Base-by-base conservation (phyloP, 2,113 vertebrate genomes). In the Pachycephala philippinensis region DNA sequence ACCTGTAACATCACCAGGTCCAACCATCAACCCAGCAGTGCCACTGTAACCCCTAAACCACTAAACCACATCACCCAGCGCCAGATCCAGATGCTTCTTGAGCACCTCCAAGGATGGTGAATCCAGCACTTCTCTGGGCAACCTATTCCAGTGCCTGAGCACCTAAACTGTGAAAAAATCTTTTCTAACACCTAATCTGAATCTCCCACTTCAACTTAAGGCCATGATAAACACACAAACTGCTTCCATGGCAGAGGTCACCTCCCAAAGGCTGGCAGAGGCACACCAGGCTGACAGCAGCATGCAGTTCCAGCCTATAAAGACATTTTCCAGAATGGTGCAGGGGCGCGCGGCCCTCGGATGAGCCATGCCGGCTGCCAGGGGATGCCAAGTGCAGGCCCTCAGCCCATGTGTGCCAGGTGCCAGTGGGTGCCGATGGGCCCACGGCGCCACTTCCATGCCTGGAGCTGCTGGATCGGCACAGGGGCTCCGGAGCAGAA, bases 401-500 rank as follows among this genome's bases (percentile, higher is more conserved):
- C 56, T 44, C 1, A 0, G 45, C 37, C 37, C 18, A 22, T 3
- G 2, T 27, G 40, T 33, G 40, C 49, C 33, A 5, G 28, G 40
- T n/a, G 40, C 49, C 59, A 47, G 28, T 3, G 1, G 7, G 22
- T 23, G 23, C n/a, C 6, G 0, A 76, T 52, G 44, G 70, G 11
- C 70, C 60, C 77, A 40, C 11, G 27, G 80, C 56, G 11, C 83
- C 45, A 8, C 49, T 92, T 92, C 79, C 26, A 11, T 31, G 75
- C 83, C 83, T 39, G 44, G 76, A 72, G 78, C 94, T 89, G 71
- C 94, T 63, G 65, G 52, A 59, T 74, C 57, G 4, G 83, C 35
- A 18, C 9, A 0, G 54, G 69, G 54, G 66, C 93, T 90, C 69
- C 21, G 95, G 94, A 97, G 93, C 96, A 80, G 87, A 95, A 84